Conservation (phyloP, 2,113 vertebrate genomes). For the Pelvicachromis taeniatus region DNA sequence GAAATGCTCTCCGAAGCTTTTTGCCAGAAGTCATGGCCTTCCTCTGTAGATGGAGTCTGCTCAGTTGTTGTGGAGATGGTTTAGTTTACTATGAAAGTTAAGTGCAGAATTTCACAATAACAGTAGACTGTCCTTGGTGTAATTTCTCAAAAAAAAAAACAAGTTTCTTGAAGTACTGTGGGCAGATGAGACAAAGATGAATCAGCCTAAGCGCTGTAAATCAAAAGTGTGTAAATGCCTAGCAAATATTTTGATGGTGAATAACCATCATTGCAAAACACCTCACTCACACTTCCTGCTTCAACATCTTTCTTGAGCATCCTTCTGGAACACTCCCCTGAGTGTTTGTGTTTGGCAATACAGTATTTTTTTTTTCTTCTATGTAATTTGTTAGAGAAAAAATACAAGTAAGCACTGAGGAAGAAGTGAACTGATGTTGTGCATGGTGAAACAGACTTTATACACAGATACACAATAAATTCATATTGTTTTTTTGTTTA, state of each 20-base stretch:
- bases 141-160: background rate
- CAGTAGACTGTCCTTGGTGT: background rate
- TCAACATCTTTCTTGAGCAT: background rate
- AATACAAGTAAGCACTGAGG: background rate
- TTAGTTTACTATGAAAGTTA: background rate
- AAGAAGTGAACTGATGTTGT: background rate
- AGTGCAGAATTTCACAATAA: background rate
- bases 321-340: background rate
- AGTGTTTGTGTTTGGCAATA: background rate
- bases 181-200: background rate
- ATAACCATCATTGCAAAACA: background rate
- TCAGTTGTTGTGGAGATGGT: background rate
- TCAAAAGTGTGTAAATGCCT: background rate
- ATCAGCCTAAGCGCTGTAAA: background rate
- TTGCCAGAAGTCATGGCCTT: background rate
- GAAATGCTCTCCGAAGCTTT: background rate
- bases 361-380: background rate
- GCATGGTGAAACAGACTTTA: background rate
- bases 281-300: too few species aligned
- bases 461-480: too few species aligned
- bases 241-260: background rate
- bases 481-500: too few species aligned
- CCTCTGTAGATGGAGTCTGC: background rate
- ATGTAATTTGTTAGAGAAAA: background rate
- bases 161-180: background rate